Evolutionary conservation across 1,140 invertebrate species (phyloP).

Genomic region (Drosophila ananassae): DNA sequence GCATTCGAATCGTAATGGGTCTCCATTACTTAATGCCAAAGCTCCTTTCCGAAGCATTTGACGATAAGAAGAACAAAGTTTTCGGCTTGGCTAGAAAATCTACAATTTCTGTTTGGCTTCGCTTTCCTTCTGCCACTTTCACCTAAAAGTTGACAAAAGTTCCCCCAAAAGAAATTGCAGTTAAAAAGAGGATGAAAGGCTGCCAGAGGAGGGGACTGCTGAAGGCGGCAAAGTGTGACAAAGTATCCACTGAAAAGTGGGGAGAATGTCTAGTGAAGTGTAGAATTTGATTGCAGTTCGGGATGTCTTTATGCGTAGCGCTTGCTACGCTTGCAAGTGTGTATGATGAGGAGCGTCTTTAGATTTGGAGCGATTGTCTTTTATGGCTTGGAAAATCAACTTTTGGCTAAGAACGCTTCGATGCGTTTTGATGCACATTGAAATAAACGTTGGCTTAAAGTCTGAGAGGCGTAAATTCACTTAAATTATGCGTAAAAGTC

Average conservation of each 20-base stretch:
- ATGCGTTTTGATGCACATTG: slow-evolving; percentile 50
- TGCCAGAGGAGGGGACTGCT: slow-evolving; percentile 1
- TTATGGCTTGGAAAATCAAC: slow-evolving; percentile 82
- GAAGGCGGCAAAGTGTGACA: slow-evolving; percentile 69
- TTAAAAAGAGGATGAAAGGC: slow-evolving; percentile 10
- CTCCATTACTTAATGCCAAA: slow-evolving; percentile 75
- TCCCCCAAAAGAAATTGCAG: slow-evolving; percentile 48
- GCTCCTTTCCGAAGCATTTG: slow-evolving; percentile 52
- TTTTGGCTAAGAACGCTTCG: slow-evolving; percentile 67
- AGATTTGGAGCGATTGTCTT: slow-evolving; percentile 72
- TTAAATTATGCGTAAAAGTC: slow-evolving; percentile 77
- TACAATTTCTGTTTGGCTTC: slow-evolving; percentile 54
- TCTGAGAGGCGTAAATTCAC: slow-evolving; percentile 75
- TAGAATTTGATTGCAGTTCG: slow-evolving; percentile 81
- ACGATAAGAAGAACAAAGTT: slow-evolving; percentile 55
- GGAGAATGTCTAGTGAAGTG: slow-evolving; percentile 75
- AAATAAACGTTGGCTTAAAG: slow-evolving; percentile 47
- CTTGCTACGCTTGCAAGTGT: slow-evolving; percentile 43
- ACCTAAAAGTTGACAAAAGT: slow-evolving; percentile 75
- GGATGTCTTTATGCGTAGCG: slow-evolving; percentile 75
- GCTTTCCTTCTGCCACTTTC: slow-evolving; percentile 56
- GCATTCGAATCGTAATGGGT: slow-evolving; percentile 36
- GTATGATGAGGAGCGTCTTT: slow-evolving; percentile 59
- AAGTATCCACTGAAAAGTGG: slow-evolving; percentile 39
- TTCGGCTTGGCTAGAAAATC: slow-evolving; percentile 55